A percentile compares a stretch with the other conserved stretches of the same genome.
Conservation (phyloP, 2,797 vertebrate species). For the Eidolon dupreanum region DNA sequence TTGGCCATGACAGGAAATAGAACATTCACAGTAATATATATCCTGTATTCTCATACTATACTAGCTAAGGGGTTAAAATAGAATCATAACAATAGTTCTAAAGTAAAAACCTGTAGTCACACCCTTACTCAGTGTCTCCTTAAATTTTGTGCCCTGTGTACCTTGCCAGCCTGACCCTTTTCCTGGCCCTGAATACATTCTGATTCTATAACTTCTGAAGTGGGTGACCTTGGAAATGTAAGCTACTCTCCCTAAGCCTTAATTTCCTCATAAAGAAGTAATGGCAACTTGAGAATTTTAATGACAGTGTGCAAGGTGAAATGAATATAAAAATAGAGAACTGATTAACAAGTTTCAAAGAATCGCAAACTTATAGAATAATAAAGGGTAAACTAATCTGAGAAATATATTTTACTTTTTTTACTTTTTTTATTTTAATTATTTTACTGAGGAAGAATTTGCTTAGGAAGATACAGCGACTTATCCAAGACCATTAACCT, state of each 20-base stretch:
- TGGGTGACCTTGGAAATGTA: neutral
- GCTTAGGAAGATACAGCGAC: neutral
- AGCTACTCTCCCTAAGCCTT: neutral
- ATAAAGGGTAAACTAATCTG: neutral
- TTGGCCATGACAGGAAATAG: neutral
- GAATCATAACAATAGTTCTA: neutral
- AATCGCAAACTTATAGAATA: neutral
- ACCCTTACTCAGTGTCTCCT: neutral
- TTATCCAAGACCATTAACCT: neutral
- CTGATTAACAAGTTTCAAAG: neutral
- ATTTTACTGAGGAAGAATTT: neutral
- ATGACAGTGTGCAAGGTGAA: neutral
- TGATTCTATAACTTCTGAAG: neutral
- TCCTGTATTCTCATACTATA: neutral
- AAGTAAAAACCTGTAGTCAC: neutral
- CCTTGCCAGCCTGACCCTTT: neutral
- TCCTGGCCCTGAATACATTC: neutral
- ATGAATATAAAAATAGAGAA: neutral
- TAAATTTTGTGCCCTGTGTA: neutral
- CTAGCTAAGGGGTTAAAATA: neutral
- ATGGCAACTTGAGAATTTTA: neutral
- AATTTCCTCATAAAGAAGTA: neutral
- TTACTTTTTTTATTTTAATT: constrained; percentile 22
- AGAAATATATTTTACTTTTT: constrained; percentile 13
- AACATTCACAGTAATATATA: neutral